Evolutionary conservation across 2,113 vertebrate genomes (phyloP).

Genomic region (Pseudorasbora parva): DNA sequence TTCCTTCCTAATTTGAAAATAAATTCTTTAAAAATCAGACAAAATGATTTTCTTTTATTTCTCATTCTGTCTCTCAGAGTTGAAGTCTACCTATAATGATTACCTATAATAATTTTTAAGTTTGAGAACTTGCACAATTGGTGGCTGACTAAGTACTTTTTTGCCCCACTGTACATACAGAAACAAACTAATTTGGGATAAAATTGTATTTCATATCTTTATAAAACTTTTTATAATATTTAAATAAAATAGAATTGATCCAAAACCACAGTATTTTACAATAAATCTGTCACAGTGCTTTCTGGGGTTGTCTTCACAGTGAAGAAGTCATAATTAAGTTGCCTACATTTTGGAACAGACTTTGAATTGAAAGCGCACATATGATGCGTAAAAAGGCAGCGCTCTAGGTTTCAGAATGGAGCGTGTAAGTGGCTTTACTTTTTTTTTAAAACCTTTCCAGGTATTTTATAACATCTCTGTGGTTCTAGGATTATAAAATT

Average conservation of each 20-base stretch:
- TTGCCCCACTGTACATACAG: too few species aligned
- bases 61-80: too few species aligned
- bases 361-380: background rate
- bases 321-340: background rate
- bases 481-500: background rate
- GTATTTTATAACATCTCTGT: background rate
- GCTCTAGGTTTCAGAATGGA: background rate
- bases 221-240: background rate
- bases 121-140: too few species aligned
- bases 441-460: background rate
- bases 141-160: too few species aligned
- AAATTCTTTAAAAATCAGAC: too few species aligned
- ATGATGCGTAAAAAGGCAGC: background rate
- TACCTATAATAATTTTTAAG: too few species aligned
- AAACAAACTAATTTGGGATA: background rate
- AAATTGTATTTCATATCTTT: background rate
- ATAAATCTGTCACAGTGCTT: background rate
- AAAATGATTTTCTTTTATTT: too few species aligned
- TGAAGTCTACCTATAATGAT: too few species aligned
- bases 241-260: background rate
- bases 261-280: background rate
- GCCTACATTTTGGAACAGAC: background rate
- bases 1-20: too few species aligned
- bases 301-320: background rate
- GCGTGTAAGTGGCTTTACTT: background rate